Base-by-base conservation (phyloP, 2,797 vertebrate genomes). In the Lepilemur septentrionalis region DNA sequence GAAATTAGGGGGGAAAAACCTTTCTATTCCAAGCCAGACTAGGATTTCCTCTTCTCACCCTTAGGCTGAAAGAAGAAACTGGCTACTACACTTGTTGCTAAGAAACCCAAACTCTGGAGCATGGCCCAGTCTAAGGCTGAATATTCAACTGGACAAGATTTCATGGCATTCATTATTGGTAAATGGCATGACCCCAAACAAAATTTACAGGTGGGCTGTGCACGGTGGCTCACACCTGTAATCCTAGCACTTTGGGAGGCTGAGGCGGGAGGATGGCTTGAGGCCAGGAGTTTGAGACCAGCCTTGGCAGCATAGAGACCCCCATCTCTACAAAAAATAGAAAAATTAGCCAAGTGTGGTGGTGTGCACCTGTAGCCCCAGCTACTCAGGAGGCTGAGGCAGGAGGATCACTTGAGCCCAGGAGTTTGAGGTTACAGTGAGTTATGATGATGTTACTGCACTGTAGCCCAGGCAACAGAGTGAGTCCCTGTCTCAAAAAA, bases 71-170 rank as follows among this genome's bases (percentile, higher is more conserved):
- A 59, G 76, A 57, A 55, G 73, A 52, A 55, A 25, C 23, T 38
- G 22, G 4, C 11, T 18, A 1, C 61, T 1, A 0, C 0, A 3
- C 14, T 20, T 18, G 38, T 25, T 38, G n/a, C 73, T 52, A 14
- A 61, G 32, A 83, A n/a, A 8, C 38, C 79, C 23, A 10, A 23
- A 35, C 30, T 46, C 46, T 1, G 59, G 17, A 72, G 11, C 25
- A 17, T 0, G 23, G 79, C n/a, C 63, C 2, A 7, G 32, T n/a
- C 35, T 15, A 38, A 59, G 59, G 52, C 2, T 8, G 46, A 76
- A 23, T 35, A 14, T 63, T 67, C 28, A 38, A 25, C 4, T 32
- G 28, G 69, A 63, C 55, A 5, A 14, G 69, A n/a, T 46, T n/a
- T 46, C 35, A n/a, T 22, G 41, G 55, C 46, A 0, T 9, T 38